Base-by-base conservation (phyloP, 1,140 invertebrate species). In the Galleria mellonella region DNA sequence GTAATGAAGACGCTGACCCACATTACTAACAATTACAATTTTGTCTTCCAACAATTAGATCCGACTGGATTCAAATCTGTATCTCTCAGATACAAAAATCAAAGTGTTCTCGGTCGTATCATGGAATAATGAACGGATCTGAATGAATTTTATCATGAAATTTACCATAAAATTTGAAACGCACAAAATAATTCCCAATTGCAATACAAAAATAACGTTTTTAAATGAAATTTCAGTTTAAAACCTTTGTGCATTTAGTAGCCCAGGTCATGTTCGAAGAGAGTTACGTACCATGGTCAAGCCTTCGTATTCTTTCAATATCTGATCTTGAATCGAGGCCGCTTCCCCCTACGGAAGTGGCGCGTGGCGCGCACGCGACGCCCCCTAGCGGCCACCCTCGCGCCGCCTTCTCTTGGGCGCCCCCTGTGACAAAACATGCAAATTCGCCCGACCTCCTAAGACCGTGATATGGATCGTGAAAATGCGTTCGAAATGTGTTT, bases 361-460 rank as follows among this genome's bases (percentile, higher is more conserved):
- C 64, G 53, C 38, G 58, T 53, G 67, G 51, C 41, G 47, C 59
- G 60, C 73, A 73, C 70, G 74, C 70, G 68, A 71, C 68, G 43
- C 27, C 55, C 45, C 27, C 51, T 32, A 28, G 23, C 35, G 13
- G 41, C 38, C 36, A 28, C 9, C 37, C 13, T 5, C 17, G 9
- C n/a, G 3, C 9, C 42, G 32, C 30, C 14, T 39, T 42, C 23
- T 8, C 28, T 41, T 15, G 14, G 6, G 13, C 37, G 46, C 39
- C 39, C 43, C 58, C 55, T 71, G 71, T 83, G 83, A 84, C 81
- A 79, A 85, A 79, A 76, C 81, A 85, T 86, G 83, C 82, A 84
- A 84, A 87, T 84, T 84, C 72, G 52, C 58, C 57, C 63, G 58
- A 65, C 62, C 65, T 68, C 58, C 52, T 60, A 51, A 68, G 58